Evolutionary conservation across 2,888 invertebrate species (phyloP), one percentile per base, ranked within the genome.

Genomic region (Adela reaumurella): DNA sequence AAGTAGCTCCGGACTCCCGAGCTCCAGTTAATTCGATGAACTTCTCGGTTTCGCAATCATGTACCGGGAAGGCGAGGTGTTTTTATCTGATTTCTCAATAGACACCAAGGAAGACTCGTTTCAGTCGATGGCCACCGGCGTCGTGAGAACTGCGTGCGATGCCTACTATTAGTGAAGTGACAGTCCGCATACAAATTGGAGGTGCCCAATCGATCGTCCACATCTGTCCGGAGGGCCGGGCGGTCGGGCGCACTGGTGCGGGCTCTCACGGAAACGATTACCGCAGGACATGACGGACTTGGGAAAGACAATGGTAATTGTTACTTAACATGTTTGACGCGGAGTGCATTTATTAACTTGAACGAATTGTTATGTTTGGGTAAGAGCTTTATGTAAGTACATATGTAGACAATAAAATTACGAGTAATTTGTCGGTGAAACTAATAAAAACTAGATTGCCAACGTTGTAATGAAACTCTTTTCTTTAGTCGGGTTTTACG

Each of bases 251-350:
- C 57, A 57, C 56, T 52, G 55, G 55, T 54, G 62, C 24, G 11
- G 35, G 60, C 68, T 76, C 77, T 74, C 76, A 77, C 74, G 77
- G 77, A 77, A 78, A 69, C 69, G 69, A 71, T 76, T 72, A 72
- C 69, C 63, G 57, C 56, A 54, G 35, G 35, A 35, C 35, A 35
- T 35, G 35, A 35, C 35, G 35, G 35, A 35, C 35, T 35, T 10
- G 35, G 14, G 11, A 14, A 14, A 35, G 14, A 35, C 35, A 35
- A 35, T 35, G 35, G 35, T 35, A 35, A 11, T 35, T 35, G 35
- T 35, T 35, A 35, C 56, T 61, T 67, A 64, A 76, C 74, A 74
- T 76, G 65, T 68, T 62, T 64, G 67, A 69, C 74, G 71, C 74
- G 69, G 65, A 71, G 67, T 72, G 77, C 76, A 74, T 76, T 72